Conservation (phyloP, 2,888 invertebrate genomes). For the Sinelater perroti region DNA sequence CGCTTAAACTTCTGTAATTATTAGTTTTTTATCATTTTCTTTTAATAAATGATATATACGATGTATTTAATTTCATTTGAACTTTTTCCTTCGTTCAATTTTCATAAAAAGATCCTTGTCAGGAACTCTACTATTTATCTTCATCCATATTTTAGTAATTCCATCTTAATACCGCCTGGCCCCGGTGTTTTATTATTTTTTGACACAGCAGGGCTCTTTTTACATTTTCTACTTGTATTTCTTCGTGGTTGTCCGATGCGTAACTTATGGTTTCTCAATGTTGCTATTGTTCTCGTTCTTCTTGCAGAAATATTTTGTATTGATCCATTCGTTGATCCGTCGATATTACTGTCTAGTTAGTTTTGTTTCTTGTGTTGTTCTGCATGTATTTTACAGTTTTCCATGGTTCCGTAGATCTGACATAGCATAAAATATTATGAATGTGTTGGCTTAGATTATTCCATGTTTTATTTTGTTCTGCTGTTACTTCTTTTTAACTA, state of each 20-base stretch:
- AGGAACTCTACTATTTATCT: not conserved
- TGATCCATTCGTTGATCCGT: no score
- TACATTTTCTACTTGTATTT: not conserved
- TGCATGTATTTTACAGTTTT: not conserved
- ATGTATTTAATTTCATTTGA: not conserved
- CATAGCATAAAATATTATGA: not conserved
- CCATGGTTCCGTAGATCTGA: not conserved
- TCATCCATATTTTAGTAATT: not conserved
- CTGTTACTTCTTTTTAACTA: conserved; percentile 1
- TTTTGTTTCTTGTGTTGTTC: not conserved
- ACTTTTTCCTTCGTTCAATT: not conserved
- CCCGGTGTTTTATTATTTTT: conserved; percentile 2
- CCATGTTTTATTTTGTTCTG: not conserved
- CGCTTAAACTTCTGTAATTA: no score
- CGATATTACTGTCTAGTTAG: not conserved
- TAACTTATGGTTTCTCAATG: no score
- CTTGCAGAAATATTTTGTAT: not conserved
- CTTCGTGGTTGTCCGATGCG: not conserved
- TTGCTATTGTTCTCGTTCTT: no score
- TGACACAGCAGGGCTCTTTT: not conserved
- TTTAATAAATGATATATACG: not conserved
- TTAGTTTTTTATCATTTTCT: no score
- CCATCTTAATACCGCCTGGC: no score
- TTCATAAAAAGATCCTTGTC: not conserved
- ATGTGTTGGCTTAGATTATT: not conserved